Evolutionary conservation across 1,140 invertebrate species (phyloP).

Genomic region (Myzus persicae): DNA sequence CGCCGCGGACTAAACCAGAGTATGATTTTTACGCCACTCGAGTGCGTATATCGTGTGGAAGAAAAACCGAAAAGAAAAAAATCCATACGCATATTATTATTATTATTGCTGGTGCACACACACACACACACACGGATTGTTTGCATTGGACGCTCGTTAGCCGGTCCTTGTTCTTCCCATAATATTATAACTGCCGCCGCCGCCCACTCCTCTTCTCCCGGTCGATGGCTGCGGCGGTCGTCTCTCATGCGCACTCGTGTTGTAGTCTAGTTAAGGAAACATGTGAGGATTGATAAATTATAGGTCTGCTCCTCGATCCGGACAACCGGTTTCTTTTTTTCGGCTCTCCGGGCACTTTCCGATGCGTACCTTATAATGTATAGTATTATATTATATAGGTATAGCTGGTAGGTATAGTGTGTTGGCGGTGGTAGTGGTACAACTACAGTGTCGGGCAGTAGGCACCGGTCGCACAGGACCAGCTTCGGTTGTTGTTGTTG

Average conservation of each 20-base stretch:
- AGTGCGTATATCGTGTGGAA: not conserved
- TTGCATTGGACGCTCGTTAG: constrained; percentile 56
- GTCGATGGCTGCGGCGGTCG: not conserved
- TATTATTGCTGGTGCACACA: not conserved
- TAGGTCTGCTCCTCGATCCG: constrained; percentile 40
- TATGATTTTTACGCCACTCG: not conserved
- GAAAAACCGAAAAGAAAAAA: constrained; percentile 25
- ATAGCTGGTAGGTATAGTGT: not conserved
- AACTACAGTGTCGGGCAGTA: not conserved
- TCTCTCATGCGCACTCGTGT: constrained; percentile 38
- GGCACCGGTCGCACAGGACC: constrained; percentile 26
- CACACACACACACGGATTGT: not conserved
- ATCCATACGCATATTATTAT: constrained; percentile 26
- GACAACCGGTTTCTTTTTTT: constrained; percentile 58
- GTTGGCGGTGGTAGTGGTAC: not conserved
- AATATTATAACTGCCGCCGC: constrained; percentile 6
- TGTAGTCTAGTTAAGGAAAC: constrained; percentile 57
- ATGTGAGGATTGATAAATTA: constrained; percentile 58
- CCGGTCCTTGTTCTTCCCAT: constrained; percentile 47
- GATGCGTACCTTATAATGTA: not conserved
- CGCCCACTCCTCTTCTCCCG: not conserved
- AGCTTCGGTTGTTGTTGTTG: not conserved
- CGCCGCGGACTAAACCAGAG: not conserved
- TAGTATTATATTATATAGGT: not conserved
- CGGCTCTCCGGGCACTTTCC: constrained; percentile 42